These are phyloP conservation scores for Pseudococcus longispinus DNA, from an alignment of 2,888 invertebrate species.

Conservation along the genomic window DNA sequence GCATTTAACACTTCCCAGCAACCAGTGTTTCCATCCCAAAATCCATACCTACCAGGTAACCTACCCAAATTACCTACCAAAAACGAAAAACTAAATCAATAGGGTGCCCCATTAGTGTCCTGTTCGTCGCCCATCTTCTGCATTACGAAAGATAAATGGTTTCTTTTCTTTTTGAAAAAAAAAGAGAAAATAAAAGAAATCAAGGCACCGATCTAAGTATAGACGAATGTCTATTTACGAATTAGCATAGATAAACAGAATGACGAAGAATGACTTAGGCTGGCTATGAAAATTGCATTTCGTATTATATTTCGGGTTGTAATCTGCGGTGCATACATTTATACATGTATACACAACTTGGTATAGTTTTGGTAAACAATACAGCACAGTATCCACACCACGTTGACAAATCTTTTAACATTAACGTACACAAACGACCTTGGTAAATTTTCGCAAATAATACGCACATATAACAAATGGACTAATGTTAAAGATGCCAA, in stretches of 20 bases:
- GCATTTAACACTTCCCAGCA: no score
- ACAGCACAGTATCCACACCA: not conserved
- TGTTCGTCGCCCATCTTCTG: not conserved
- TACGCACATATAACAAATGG: not conserved
- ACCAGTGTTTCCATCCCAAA: no score
- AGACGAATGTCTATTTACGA: not conserved
- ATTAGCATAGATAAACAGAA: not conserved
- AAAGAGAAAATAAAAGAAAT: not conserved
- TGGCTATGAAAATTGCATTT: not conserved
- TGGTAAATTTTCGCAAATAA: slow-evolving; percentile 4
- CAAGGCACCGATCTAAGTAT: not conserved
- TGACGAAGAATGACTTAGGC: not conserved
- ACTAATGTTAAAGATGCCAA: not conserved
- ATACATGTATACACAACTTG: not conserved
- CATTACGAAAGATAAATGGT: not conserved
- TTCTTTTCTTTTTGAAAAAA: not conserved
- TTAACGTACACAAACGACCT: not conserved
- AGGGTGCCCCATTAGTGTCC: not conserved
- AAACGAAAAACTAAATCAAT: not conserved
- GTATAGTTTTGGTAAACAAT: not conserved
- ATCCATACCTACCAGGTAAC: not conserved
- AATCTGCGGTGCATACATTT: not conserved
- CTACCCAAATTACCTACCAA: not conserved
- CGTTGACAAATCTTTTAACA: not conserved
- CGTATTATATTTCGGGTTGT: not conserved